phyloP scores from a whole-genome alignment of 2,888 invertebrate species.

The Matsumyia berberina region DNA sequence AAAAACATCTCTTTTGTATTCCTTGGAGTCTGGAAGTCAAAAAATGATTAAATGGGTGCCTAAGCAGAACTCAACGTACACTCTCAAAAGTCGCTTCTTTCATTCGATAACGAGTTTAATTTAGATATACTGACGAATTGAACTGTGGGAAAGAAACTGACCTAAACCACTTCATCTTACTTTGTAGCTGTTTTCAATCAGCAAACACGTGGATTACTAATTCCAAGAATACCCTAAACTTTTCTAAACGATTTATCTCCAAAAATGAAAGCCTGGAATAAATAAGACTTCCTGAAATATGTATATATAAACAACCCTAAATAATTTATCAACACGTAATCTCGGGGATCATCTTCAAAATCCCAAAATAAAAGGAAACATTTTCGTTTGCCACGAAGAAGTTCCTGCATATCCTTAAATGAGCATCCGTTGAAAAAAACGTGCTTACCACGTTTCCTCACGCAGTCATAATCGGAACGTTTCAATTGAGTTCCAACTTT shows the following conservation, averaged over 20 bases:
- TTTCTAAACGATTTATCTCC: constrained; percentile 15
- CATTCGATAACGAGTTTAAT: too few relatives aligned
- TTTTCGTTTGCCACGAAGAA: not conserved
- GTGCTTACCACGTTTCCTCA: not conserved
- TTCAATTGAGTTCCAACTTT: constrained; percentile 1
- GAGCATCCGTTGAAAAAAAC: not conserved
- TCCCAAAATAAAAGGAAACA: not conserved
- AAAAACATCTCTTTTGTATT: too few relatives aligned
- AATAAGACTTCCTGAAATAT: not conserved
- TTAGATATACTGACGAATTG: too few relatives aligned
- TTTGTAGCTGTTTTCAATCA: not conserved
- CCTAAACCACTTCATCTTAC: too few relatives aligned
- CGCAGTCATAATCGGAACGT: not conserved
- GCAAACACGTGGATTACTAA: not conserved
- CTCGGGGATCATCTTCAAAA: not conserved
- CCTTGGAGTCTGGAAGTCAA: too few relatives aligned
- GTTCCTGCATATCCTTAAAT: not conserved
- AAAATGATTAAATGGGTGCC: too few relatives aligned
- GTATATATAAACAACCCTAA: not conserved
- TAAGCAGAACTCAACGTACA: too few relatives aligned
- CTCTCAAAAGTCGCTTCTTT: too few relatives aligned
- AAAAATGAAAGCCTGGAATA: constrained; percentile 3
- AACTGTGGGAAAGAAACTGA: too few relatives aligned
- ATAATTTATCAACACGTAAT: constrained; percentile 18
- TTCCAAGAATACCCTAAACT: not conserved